Evolutionary conservation across 2,113 vertebrate species (phyloP).

Genomic region (Lepus americanus): DNA sequence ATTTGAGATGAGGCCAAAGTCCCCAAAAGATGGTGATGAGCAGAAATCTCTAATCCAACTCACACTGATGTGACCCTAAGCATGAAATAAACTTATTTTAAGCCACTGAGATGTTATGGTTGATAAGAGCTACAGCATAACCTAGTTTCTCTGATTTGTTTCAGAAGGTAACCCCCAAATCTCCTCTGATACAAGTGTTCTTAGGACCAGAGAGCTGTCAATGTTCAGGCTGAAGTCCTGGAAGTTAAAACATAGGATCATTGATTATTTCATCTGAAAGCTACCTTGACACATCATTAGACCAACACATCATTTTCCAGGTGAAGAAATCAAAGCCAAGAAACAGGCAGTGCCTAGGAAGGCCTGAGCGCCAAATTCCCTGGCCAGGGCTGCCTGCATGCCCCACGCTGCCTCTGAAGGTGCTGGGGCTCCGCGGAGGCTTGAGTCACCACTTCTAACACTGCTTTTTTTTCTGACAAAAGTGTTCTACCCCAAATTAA

Average conservation of each 20-base stretch:
- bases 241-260: not conserved
- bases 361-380: not conserved
- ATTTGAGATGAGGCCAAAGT: not conserved
- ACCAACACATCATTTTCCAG: not conserved
- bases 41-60: not conserved
- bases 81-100: not conserved
- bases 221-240: not conserved
- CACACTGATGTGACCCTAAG: not conserved
- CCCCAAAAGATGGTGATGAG: not conserved
- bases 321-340: not conserved
- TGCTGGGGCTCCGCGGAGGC: not conserved
- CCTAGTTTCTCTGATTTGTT: not conserved
- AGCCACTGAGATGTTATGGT: not conserved
- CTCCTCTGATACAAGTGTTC: not conserved
- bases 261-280: not conserved
- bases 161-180: not conserved
- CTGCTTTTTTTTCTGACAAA: constrained; percentile 37
- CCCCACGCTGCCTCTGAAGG: not conserved
- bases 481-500: constrained; percentile 32
- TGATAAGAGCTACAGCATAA: not conserved
- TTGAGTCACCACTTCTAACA: not conserved
- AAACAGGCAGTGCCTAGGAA: not conserved
- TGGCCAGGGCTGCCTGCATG: accelerated
- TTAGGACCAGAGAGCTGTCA: not conserved
- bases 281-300: not conserved